Percentiles rank a stretch among this genome's conserved stretches.
These are phyloP conservation scores for Chrysogorgia sp. DNA, from an alignment of 92 coral and sea anemone species.

Conservation along the genomic window DNA sequence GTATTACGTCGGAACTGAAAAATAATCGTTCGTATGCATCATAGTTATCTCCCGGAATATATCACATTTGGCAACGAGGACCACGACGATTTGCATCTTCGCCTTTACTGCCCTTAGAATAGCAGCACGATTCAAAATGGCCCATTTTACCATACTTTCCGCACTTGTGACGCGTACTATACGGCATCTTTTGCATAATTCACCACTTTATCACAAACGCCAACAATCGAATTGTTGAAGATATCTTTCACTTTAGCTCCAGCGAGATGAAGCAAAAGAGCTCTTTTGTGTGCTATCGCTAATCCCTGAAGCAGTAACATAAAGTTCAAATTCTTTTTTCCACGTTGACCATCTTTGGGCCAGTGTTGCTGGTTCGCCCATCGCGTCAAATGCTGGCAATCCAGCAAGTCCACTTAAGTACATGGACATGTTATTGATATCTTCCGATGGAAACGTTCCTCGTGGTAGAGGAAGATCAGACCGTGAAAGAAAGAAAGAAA, in stretches of 20 bases:
- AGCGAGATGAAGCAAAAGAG: conserved; percentile 52
- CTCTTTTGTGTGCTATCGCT: conserved; percentile 50
- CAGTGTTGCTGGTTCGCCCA: conserved; percentile 29
- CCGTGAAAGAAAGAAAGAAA: conserved; percentile 2
- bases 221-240: conserved; percentile 40
- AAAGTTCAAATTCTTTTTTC: conserved; percentile 49
- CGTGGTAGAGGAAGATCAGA: background rate
- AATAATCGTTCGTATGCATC: too few relatives aligned
- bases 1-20: too few relatives aligned
- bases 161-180: conserved; percentile 29
- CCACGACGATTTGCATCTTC: too few relatives aligned
- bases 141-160: conserved; percentile 43
- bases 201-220: conserved; percentile 41
- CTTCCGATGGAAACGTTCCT: too few relatives aligned
- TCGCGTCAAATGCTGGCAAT: conserved; percentile 38
- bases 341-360: conserved; percentile 26
- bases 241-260: conserved; percentile 61
- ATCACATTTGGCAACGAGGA: too few relatives aligned
- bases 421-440: conserved; percentile 37
- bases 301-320: conserved; percentile 41
- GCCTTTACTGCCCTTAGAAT: too few relatives aligned
- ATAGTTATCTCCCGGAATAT: too few relatives aligned
- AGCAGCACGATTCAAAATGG: conserved; percentile 40
- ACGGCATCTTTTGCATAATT: conserved; percentile 36
- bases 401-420: conserved; percentile 48